Base-by-base conservation (phyloP, 35 echinoderm and acorn worm species). In the Heliocidaris erythrogramma region DNA sequence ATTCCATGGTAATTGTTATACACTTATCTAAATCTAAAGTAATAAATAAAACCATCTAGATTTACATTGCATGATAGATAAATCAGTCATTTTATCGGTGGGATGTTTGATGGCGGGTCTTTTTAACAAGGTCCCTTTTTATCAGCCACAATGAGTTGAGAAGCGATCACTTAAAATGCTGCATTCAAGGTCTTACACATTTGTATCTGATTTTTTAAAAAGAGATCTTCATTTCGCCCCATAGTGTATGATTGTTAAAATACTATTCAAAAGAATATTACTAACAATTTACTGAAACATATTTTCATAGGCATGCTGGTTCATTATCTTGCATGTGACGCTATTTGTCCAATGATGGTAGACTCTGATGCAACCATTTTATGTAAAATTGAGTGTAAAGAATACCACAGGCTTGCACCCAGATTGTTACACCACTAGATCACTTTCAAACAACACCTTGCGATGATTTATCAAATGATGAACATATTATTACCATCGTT, bases 31-130 rank as follows among this genome's bases (percentile, higher is more conserved):
- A 9, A 17, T 47, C 87, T 89, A 47, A 13, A 47, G 87, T 89
- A 89, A 89, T 89, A 89, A 89, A 89, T 89, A 89, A 89, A 89
- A 13, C 13, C 18, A 17, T 89, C 31, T 89, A 89, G 31, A 89
- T 89, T 89, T 89, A 89, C 87, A 89, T 32, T 89, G 87, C 87
- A 89, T 89, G 47, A 35, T 89, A 47, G 31, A 78, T 78, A 78
- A 78, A 78, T 78, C 65, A 78, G 21, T n/a, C 65, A 27, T 27
- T 78, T 88, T 48, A n/a, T 89, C 87, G 87, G 87, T 89, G 87
- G 87, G 87, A 89, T 27, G 14, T 32, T 48, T 89, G 31, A 9
- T 89, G 87, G 87, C 29, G 87, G 87, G 47, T 47, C 65, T n/a
- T 78, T n/a, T 78, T 78, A 7, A 78, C 65, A 78, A n/a, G 65